Evolutionary conservation across 2,888 invertebrate species (phyloP), one percentile per base, ranked within the genome.

Genomic region (Scaeva pyrastri): DNA sequence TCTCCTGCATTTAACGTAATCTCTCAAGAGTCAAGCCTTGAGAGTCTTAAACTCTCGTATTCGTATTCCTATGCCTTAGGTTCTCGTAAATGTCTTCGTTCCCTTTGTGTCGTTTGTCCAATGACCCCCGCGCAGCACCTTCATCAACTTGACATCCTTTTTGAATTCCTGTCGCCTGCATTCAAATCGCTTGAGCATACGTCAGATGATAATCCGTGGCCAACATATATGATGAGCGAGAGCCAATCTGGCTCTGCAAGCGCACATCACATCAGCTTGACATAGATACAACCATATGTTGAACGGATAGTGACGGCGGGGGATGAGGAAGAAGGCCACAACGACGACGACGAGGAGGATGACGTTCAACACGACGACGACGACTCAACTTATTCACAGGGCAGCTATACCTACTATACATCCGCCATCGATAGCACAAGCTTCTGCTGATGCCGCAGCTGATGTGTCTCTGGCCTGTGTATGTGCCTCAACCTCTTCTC

Each of bases 161-260:
- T 79, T 71, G 66, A 66, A 79, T 79, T 66, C 48, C 56, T 84
- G 79, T 79, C 84, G 74, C 79, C 79, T 84, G 58, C 79, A 84
- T 79, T 75, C 84, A 84, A 75, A 79, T 79, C 79, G 74, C 64
- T 75, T 84, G 79, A 71, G 71, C 76, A 74, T 48, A 72, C 75
- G 79, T 72, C 79, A 84, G 75, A 79, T 75, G 66, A 84, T 84
- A 84, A 75, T 79, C 79, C 84, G 58, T 75, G 75, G 66, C 79
- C 79, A 79, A 71, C 74, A 45, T 48, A 19, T 48, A 64, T 79
- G 77, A 78, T 60, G 77, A 72, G 77, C 31, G 31, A 58, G 41
- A 58, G 41, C 56, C 71, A 81, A 75, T 71, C 56, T 73, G 41
- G 36, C 71, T 55, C 11, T 45, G 52, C 55, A 26, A 12, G 23